A percentile compares a stretch with the other conserved stretches of the same genome.
Evolutionary conservation across 2,113 vertebrate genomes (phyloP).

Genomic region (Microcebus ravelobensis): DNA sequence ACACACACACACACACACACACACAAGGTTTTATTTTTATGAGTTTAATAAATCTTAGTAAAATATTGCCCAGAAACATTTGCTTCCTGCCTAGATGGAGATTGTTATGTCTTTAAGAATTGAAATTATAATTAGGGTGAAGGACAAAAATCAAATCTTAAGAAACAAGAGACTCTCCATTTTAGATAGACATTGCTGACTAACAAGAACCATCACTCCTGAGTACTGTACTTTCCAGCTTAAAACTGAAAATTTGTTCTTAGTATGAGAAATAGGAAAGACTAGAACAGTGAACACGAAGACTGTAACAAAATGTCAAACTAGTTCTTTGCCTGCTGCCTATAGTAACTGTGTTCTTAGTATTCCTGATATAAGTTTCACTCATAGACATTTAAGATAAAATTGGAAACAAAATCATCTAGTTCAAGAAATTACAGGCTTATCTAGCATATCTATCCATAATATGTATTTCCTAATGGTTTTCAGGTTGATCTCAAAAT

Average conservation of each 20-base stretch:
- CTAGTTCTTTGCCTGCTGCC: not conserved
- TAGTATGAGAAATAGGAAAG: not conserved
- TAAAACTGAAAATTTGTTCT: not conserved
- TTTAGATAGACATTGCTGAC: not conserved
- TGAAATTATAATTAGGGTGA: slow-evolving; percentile 24
- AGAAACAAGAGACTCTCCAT: not conserved
- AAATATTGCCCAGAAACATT: not conserved
- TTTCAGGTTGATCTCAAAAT: slow-evolving; percentile 35
- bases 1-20: not conserved
- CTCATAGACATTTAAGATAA: not conserved
- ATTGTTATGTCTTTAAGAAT: not conserved
- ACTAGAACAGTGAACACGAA: not conserved
- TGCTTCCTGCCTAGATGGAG: not conserved
- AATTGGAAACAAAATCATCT: not conserved
- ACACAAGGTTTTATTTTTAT: not conserved
- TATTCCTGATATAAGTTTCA: not conserved
- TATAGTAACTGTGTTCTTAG: not conserved
- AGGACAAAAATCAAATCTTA: not conserved
- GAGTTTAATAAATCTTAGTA: not conserved
- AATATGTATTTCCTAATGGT: not conserved
- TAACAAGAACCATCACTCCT: not conserved
- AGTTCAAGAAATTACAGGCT: slow-evolving; percentile 4
- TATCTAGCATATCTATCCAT: not conserved
- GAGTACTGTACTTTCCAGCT: not conserved
- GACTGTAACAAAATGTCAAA: not conserved